Evolutionary conservation across 2,888 invertebrate genomes (phyloP), one percentile per base, ranked within the genome.

Genomic region (Falcaria lacertinaria): DNA sequence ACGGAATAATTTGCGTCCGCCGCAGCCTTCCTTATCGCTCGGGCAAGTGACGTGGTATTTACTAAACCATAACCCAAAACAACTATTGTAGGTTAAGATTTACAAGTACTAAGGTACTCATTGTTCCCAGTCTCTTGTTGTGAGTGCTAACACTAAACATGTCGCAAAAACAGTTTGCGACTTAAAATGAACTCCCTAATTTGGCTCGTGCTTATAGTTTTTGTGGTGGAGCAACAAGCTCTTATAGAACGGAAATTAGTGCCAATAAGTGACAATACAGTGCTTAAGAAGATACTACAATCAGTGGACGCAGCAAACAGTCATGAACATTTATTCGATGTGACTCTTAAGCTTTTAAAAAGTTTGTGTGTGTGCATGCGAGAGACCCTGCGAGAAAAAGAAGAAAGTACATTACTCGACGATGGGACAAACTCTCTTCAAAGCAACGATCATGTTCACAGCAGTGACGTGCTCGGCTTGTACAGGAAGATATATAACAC

Each of bases 281-380:
- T 80, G 45, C 50, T 84, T 15, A 51, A 60, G 49, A 79, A 80
- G 45, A 73, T 85, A 39, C 54, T 86, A 11, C 60, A 79, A 47
- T 66, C 74, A 0, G 71, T 85, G 15, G 80, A 87, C 33, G 66
- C 61, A n/a, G 76, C 78, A 0, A 67, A 60, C 0, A 76, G 60
- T 58, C 72, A 85, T 37, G 70, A 78, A 48, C 69, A 74, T 55
- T 63, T 86, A 17, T 66, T 78, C 17, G 64, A 80, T 42, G 73
- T 78, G 22, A 81, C 83, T 0, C 48, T 80, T 15, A 76, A 77
- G 50, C 53, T 87, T n/a, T 57, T 88, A n/a, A 69, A 72, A 44
- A 77, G 75, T 57, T 57, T 87, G 33, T 87, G 88, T 60, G 48
- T 54, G 32, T 87, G 87, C 52, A 80, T 88, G 75, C 64, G 63